Percentiles rank a stretch among this genome's conserved stretches.
phyloP scores from a whole-genome alignment of 2,888 invertebrate genomes.

The Spatulosminthurus flaviceps region DNA sequence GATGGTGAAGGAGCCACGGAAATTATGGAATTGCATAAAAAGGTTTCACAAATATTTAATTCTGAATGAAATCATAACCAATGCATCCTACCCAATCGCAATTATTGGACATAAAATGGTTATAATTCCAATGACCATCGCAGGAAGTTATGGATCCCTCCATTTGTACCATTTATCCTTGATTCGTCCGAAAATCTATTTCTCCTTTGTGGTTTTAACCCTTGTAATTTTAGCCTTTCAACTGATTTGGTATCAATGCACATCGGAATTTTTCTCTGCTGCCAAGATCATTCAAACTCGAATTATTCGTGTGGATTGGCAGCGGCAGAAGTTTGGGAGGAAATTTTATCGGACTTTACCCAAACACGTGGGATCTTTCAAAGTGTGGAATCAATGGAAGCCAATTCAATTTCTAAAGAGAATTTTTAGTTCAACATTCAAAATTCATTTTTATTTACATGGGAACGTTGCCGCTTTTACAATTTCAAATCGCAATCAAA shows the following conservation, averaged over 20 bases:
- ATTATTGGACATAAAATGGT: conserved; percentile 20
- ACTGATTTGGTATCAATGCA: neutral
- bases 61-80: neutral
- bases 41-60: neutral
- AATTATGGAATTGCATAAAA: neutral
- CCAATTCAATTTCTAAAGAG: conserved; percentile 25
- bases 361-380: neutral
- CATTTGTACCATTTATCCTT: neutral
- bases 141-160: neutral
- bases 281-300: neutral
- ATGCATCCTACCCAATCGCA: neutral
- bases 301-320: neutral
- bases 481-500: no score
- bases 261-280: neutral
- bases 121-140: conserved; percentile 18
- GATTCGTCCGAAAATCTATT: neutral
- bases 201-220: neutral
- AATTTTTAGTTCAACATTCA: neutral
- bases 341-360: neutral
- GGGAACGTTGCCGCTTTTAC: no score
- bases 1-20: neutral
- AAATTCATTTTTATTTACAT: conserved; percentile 41
- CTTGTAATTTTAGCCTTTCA: conserved; percentile 3
- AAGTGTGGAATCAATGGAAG: conserved; percentile 22
- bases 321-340: neutral